A percentile compares a stretch with the other conserved stretches of the same genome.
Conservation (phyloP, 2,113 vertebrate species). For the Cichladusa arquata region DNA sequence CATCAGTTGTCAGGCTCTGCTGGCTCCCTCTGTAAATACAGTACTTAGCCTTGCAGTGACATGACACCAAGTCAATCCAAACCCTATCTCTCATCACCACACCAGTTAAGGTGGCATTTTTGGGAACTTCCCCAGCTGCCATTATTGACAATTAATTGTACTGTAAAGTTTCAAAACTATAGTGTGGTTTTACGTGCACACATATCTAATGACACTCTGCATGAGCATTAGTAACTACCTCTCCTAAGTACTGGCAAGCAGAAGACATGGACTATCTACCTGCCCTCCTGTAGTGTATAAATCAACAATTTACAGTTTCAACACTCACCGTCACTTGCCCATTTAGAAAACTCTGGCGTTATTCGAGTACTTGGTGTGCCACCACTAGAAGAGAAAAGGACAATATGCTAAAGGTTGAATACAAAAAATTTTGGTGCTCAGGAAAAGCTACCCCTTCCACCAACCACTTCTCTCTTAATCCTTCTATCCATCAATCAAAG, state of each 20-base stretch:
- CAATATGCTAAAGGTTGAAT: background rate
- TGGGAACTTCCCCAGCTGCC: background rate
- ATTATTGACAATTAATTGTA: background rate
- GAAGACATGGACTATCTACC: background rate
- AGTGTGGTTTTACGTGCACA: background rate
- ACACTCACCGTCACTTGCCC: slow-evolving; percentile 93
- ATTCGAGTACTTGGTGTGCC: slow-evolving; percentile 96
- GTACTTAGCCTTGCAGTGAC: background rate
- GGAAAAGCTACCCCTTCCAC: background rate
- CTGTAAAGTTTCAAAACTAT: background rate
- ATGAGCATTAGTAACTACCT: background rate
- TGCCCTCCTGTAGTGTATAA: background rate
- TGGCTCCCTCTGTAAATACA: background rate
- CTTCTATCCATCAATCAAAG: background rate
- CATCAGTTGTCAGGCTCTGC: background rate
- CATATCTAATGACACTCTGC: background rate
- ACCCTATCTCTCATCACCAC: background rate
- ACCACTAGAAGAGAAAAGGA: slow-evolving; percentile 76
- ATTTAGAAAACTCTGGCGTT: slow-evolving; percentile 98
- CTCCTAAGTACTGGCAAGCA: background rate
- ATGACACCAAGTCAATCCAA: background rate
- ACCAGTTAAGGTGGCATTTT: background rate
- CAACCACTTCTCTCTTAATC: background rate
- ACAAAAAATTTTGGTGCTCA: background rate
- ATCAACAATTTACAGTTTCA: background rate